Evolutionary conservation across 2,113 vertebrate genomes (phyloP).

Genomic region (Corythoichthys intestinalis): DNA sequence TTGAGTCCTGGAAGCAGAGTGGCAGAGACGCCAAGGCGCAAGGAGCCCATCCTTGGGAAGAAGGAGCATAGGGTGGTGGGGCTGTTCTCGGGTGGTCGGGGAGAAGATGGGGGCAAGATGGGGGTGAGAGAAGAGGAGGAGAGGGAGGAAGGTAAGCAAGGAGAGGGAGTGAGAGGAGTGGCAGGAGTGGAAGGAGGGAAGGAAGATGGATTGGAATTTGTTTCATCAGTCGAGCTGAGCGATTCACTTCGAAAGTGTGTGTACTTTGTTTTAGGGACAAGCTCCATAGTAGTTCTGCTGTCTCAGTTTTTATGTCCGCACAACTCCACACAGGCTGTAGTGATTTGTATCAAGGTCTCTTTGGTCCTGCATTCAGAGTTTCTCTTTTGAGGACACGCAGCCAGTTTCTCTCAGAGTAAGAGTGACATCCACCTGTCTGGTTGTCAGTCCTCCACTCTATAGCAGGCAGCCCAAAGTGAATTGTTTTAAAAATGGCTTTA

Average conservation of each 20-base stretch:
- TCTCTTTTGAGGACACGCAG: constrained; percentile 43
- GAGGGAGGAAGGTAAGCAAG: constrained; percentile 71
- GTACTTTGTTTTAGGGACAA: constrained; percentile 90
- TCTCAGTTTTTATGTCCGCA: constrained; percentile 40
- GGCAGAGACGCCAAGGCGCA: constrained; percentile 85
- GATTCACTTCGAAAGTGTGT: constrained; percentile 91
- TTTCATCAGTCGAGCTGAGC: constrained; percentile 79
- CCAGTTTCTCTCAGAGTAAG: constrained; percentile 42
- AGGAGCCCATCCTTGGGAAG: constrained; percentile 88
- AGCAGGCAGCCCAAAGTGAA: constrained; percentile 36
- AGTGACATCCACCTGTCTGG: constrained; percentile 42
- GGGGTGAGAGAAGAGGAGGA: constrained; percentile 85
- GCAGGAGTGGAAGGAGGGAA: constrained; percentile 72
- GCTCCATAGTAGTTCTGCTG: constrained; percentile 79
- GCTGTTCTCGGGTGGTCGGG: constrained; percentile 75
- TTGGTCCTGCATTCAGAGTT: constrained; percentile 55
- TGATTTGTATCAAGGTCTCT: constrained; percentile 47
- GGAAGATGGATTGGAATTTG: constrained; percentile 65
- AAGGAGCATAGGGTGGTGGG: constrained; percentile 95
- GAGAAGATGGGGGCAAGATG: constrained; percentile 72
- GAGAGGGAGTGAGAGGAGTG: constrained; percentile 67
- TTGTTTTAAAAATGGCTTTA: constrained; percentile 34
- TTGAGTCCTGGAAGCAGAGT: constrained; percentile 77
- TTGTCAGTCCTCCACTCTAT: constrained; percentile 42
- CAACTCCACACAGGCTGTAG: constrained; percentile 44